Percentiles rank a stretch among this genome's conserved stretches.
Conservation (phyloP, 2,113 vertebrate species). For the Xenopus borealis region DNA sequence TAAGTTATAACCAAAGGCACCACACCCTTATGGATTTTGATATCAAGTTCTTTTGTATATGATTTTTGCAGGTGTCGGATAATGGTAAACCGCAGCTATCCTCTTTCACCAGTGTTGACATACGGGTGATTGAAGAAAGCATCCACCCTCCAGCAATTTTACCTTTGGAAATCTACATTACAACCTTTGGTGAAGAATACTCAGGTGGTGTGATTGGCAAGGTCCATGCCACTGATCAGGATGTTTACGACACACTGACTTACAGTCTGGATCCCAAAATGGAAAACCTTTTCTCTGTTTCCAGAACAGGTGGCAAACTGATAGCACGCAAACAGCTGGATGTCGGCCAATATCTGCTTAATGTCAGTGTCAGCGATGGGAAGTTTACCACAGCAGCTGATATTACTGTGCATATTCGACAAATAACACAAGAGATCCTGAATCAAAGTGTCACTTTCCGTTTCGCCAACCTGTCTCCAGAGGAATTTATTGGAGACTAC, state of each 20-base stretch:
- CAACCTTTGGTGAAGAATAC: constrained; percentile 82
- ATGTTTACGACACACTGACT: constrained; percentile 90
- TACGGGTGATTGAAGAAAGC: constrained; percentile 90
- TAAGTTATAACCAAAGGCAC: too few relatives aligned
- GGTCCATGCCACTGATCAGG: constrained; percentile 95
- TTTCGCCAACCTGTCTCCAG: constrained; percentile 83
- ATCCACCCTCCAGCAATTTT: constrained; percentile 87
- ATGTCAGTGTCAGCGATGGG: constrained; percentile 89
- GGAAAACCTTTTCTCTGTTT: constrained; percentile 79
- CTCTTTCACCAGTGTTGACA: constrained; percentile 76
- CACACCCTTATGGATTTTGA: too few relatives aligned
- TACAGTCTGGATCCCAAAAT: constrained; percentile 80
- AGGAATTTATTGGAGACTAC: constrained; percentile 92
- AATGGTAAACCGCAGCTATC: constrained; percentile 84
- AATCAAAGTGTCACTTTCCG: constrained; percentile 81
- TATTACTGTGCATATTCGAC: constrained; percentile 82
- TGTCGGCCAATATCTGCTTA: constrained; percentile 85
- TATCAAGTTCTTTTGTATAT: too few relatives aligned
- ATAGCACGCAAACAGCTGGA: constrained; percentile 83
- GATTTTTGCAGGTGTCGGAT: constrained; percentile 76
- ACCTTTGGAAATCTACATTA: constrained; percentile 89
- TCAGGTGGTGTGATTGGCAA: constrained; percentile 92
- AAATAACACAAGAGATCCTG: constrained; percentile 73
- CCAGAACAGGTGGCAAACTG: constrained; percentile 85
- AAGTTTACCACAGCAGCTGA: constrained; percentile 79